Evolutionary conservation across 2,797 vertebrate genomes (phyloP).

Genomic region (Microchirus variegatus): DNA sequence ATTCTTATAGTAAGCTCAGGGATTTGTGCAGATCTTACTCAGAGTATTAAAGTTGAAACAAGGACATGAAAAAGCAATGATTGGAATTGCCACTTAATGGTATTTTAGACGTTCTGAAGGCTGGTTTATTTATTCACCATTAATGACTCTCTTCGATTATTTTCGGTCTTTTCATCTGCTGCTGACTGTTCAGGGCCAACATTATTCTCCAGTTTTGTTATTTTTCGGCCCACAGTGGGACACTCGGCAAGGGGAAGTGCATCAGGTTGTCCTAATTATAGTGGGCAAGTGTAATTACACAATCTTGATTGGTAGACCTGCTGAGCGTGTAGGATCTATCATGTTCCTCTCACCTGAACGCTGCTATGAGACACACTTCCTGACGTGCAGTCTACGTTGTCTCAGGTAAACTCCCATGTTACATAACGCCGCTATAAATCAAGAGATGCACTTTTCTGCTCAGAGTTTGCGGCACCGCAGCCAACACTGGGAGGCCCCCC

Average conservation of each 20-base stretch:
- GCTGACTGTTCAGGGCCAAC: too few species aligned
- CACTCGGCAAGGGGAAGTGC: not conserved
- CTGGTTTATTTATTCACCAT: too few species aligned
- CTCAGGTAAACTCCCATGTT: constrained; percentile 2
- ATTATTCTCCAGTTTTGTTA: too few species aligned
- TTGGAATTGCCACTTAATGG: too few species aligned
- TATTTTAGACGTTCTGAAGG: too few species aligned
- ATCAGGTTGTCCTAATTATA: not conserved
- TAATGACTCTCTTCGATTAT: constrained; percentile 1
- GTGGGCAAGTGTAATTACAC: constrained; percentile 6
- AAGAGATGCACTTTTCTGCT: not conserved
- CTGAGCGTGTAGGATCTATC: not conserved
- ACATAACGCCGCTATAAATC: constrained; percentile 14
- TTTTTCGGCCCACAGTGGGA: not conserved
- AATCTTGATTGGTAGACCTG: not conserved
- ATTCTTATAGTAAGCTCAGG: too few species aligned
- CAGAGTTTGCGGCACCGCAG: not conserved
- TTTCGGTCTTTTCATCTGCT: not conserved
- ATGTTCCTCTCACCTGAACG: constrained; percentile 1
- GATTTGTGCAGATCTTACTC: too few species aligned
- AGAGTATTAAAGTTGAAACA: too few species aligned
- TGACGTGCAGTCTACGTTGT: not conserved
- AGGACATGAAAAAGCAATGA: too few species aligned
- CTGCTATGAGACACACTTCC: not conserved
- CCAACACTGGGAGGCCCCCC: constrained; percentile 4